Evolutionary conservation across 2,113 vertebrate genomes (phyloP).

Genomic region (Apaloderma vittatum): DNA sequence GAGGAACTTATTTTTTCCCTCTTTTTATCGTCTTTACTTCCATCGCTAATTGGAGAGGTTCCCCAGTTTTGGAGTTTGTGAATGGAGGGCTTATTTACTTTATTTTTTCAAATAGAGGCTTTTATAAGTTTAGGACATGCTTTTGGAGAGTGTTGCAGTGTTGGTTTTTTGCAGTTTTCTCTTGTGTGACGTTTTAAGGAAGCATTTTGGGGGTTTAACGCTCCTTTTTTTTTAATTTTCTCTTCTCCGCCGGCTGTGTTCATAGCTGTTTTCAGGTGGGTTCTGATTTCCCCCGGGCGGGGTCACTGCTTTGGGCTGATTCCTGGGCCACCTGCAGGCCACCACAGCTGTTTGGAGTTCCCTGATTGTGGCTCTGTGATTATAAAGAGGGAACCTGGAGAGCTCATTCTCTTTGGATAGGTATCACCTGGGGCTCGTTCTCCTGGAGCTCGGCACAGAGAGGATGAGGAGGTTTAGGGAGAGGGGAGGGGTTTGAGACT

Average conservation of each 20-base stretch:
- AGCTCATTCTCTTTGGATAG: rapidly evolving
- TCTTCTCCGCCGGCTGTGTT: not conserved
- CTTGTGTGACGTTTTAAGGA: not conserved
- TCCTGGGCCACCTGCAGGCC: not conserved
- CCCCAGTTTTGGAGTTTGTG: not conserved
- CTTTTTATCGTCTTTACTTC: rapidly evolving
- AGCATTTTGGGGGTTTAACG: rapidly evolving
- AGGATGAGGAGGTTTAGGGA: not conserved
- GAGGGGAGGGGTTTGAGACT: too few relatives aligned
- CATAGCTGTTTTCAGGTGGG: rapidly evolving
- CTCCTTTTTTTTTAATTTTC: not conserved
- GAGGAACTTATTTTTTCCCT: not conserved
- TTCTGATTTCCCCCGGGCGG: rapidly evolving
- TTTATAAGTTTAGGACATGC: not conserved
- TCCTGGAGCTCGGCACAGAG: not conserved
- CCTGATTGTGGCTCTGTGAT: not conserved
- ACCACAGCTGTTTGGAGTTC: not conserved
- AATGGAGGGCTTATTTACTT: not conserved
- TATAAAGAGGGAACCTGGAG: not conserved
- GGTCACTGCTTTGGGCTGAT: not conserved
- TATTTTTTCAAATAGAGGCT: not conserved
- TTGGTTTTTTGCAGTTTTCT: not conserved
- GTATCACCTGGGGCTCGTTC: rapidly evolving
- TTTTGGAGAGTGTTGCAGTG: not conserved
- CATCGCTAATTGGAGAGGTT: not conserved